These are phyloP conservation scores for Zaprionus bogoriensis DNA, from an alignment of 2,888 invertebrate genomes.

Conservation along the genomic window DNA sequence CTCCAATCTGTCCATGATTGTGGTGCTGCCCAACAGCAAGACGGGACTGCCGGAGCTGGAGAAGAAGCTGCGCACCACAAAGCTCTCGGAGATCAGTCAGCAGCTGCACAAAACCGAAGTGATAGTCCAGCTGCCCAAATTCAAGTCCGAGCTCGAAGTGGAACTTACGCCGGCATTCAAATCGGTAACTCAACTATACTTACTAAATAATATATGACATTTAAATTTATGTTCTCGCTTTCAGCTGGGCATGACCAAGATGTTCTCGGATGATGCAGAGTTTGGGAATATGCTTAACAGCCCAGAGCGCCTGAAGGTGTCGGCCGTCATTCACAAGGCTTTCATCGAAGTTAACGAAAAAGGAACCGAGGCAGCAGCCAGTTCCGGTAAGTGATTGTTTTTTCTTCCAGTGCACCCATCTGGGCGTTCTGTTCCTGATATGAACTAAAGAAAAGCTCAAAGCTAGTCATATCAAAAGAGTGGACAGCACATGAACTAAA, in stretches of 20 bases:
- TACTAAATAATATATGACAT: background rate
- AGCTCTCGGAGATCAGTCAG: slow-evolving; percentile 85
- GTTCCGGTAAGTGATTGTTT: slow-evolving; percentile 84
- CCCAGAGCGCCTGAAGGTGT: slow-evolving; percentile 84
- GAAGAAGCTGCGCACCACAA: slow-evolving; percentile 85
- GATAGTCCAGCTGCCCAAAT: slow-evolving; percentile 89
- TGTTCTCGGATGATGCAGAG: slow-evolving; percentile 86
- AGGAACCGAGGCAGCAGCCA: slow-evolving; percentile 94
- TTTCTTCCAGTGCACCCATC: too few species aligned
- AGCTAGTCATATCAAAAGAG: too few species aligned
- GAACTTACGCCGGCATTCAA: slow-evolving; percentile 85
- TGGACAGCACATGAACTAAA: too few species aligned
- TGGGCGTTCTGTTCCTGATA: too few species aligned
- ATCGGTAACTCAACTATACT: slow-evolving; percentile 84
- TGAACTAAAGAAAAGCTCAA: too few species aligned
- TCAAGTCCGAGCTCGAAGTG: slow-evolving; percentile 90
- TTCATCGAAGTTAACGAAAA: slow-evolving; percentile 94
- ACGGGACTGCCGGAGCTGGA: slow-evolving; percentile 87
- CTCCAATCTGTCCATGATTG: slow-evolving; percentile 88
- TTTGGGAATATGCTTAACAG: slow-evolving; percentile 86
- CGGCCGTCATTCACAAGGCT: slow-evolving; percentile 91
- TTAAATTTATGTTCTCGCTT: background rate
- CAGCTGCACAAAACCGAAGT: slow-evolving; percentile 82
- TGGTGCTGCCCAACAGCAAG: slow-evolving; percentile 88
- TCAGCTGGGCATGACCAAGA: slow-evolving; percentile 86